Base-by-base conservation (phyloP, 2,113 vertebrate species). In the Pteruthius melanotis region DNA sequence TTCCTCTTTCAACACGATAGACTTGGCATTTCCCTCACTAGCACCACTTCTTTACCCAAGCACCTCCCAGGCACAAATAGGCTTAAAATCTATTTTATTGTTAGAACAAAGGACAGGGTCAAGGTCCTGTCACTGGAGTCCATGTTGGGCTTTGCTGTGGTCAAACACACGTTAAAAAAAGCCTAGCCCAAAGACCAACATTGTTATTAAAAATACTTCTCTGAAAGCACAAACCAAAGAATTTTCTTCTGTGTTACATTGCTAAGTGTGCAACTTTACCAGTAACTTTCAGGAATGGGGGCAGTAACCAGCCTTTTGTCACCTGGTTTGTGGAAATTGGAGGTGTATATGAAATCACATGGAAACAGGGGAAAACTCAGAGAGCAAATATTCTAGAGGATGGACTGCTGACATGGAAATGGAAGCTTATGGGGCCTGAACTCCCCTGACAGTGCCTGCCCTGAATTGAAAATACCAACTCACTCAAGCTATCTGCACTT, bases 401-500 rank as follows among this genome's bases (percentile, higher is more conserved):
- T 40, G 39, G 14, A 23, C 28, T 54, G 44, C 22, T 40, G 20
- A 21, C 13, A 10, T 27, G 26, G 39, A 33, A 52, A 45, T 37
- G 24, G n/a, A 70, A 76, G 18, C 7, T 15, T 30, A 4, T 49
- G 17, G 49, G 22, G 9, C 28, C 28, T 35, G 37, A 22, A 9
- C 22, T 54, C 8, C n/a, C 61, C 82, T 66, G 45, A 11, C 7
- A 40, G 47, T 52, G 26, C 42, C n/a, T 87, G n/a, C 24, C 28
- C 28, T 49, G 64, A 64, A 39, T 22, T 75, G 65, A 44, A 78
- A 82, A 26, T 14, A 24, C 23, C 26, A 57, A 28, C 26, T 75
- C 0, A 0, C 27, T 50, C 6, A 44, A n/a, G 37, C 42, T 63
- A 6, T 13, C 33, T 79, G 23, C 7, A 3, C 9, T 72, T 66